phyloP scores from a whole-genome alignment of 2,797 vertebrate species.

The Takifugu ocellatus region DNA sequence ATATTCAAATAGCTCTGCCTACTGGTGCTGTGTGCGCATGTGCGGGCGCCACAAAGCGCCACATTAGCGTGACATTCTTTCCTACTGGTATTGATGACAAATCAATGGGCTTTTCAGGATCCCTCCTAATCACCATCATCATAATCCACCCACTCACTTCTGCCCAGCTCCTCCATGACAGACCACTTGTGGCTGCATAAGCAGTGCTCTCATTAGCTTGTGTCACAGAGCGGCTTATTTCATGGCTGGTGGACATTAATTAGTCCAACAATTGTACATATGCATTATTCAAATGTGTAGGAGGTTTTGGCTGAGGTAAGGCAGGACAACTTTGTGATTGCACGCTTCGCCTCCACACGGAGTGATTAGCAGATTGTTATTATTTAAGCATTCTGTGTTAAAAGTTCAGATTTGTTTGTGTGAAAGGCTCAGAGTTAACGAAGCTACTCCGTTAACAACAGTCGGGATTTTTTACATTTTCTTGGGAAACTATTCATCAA shows the following conservation, averaged over 20 bases:
- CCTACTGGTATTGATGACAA: conserved; percentile 50
- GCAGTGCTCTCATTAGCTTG: conserved; percentile 44
- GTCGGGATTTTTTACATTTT: not conserved
- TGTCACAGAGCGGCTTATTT: conserved; percentile 50
- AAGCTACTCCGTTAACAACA: not conserved
- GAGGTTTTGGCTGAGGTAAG: conserved; percentile 61
- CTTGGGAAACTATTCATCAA: conserved; percentile 10
- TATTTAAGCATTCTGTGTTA: conserved; percentile 25
- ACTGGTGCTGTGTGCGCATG: conserved; percentile 21
- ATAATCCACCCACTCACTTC: conserved; percentile 52
- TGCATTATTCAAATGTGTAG: conserved; percentile 74
- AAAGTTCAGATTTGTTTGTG: conserved; percentile 19
- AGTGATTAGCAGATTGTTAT: conserved; percentile 39
- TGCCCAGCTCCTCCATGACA: conserved; percentile 36
- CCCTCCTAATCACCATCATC: conserved; percentile 54
- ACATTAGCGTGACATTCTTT: conserved; percentile 39
- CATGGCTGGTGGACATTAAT: conserved; percentile 67
- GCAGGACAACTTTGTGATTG: conserved; percentile 43
- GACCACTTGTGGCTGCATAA: conserved; percentile 30
- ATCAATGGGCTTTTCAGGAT: conserved; percentile 53
- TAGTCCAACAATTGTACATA: conserved; percentile 70
- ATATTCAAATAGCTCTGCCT: conserved; percentile 60
- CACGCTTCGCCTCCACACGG: conserved; percentile 39
- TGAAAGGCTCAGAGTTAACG: conserved; percentile 2
- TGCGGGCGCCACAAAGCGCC: conserved; percentile 3